Evolutionary conservation across 2,113 vertebrate species (phyloP).

Genomic region (Stomatorhinus ivindoensis): DNA sequence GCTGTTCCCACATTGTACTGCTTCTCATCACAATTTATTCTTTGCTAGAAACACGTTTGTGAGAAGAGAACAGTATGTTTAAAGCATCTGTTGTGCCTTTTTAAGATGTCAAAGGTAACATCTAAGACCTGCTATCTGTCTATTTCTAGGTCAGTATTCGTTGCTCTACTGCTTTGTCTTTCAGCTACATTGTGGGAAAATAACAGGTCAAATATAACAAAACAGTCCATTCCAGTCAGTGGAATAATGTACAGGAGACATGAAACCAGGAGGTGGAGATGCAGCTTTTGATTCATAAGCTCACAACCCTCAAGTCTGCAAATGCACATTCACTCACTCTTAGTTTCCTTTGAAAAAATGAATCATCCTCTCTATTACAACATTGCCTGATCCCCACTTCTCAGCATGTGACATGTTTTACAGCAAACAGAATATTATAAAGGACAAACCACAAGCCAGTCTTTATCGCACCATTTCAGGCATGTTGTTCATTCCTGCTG

Average conservation of each 20-base stretch:
- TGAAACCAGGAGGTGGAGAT: neutral
- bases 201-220: neutral
- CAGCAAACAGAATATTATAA: neutral
- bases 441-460: neutral
- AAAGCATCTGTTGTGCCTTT: neutral
- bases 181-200: neutral
- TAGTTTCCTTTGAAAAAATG: neutral
- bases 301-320: neutral
- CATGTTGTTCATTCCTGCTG: neutral
- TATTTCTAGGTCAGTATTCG: neutral
- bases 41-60: neutral
- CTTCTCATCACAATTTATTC: neutral
- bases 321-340: neutral
- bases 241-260: too few relatives aligned
- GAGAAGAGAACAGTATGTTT: neutral
- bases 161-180: neutral
- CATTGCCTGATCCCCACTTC: neutral
- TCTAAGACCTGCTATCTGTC: neutral
- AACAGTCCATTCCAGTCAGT: neutral
- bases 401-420: neutral
- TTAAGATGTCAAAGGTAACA: neutral
- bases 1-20: neutral
- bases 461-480: conserved; percentile 2
- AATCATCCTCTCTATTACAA: neutral
- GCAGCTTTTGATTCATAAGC: neutral